phyloP scores from a whole-genome alignment of 2,113 vertebrate species.

The Trematomus loennbergii region DNA sequence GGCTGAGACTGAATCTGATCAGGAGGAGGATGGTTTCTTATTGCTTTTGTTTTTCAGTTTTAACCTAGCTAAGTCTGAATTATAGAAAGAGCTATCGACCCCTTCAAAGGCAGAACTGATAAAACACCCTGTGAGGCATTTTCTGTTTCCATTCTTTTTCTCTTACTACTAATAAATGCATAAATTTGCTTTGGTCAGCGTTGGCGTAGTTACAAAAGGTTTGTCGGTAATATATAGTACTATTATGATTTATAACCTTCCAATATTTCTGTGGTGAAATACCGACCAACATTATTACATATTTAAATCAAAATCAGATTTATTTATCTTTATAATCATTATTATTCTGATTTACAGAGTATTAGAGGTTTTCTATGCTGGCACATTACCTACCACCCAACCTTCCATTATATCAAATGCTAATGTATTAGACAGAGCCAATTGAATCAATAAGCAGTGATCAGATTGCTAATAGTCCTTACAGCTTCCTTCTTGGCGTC shows the following conservation, averaged over 20 bases:
- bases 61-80: background rate
- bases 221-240: background rate
- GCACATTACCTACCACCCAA: background rate
- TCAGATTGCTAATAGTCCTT: constrained; percentile 48
- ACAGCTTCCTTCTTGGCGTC: constrained; percentile 87
- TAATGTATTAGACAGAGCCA: background rate
- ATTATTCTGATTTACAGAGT: background rate
- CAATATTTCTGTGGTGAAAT: background rate
- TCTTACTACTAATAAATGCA: background rate
- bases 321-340: background rate
- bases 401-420: background rate
- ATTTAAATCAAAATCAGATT: background rate
- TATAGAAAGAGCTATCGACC: constrained; percentile 5
- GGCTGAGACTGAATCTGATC: background rate
- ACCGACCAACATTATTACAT: background rate
- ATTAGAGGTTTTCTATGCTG: background rate
- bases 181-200: background rate
- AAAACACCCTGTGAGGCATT: background rate
- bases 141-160: constrained; percentile 2
- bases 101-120: constrained; percentile 8
- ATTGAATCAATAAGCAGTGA: background rate
- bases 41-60: background rate
- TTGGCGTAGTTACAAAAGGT: background rate
- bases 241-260: background rate
- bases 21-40: background rate